Evolutionary conservation across 2,888 invertebrate species (phyloP).

Genomic region (Sarcophaga variegata): DNA sequence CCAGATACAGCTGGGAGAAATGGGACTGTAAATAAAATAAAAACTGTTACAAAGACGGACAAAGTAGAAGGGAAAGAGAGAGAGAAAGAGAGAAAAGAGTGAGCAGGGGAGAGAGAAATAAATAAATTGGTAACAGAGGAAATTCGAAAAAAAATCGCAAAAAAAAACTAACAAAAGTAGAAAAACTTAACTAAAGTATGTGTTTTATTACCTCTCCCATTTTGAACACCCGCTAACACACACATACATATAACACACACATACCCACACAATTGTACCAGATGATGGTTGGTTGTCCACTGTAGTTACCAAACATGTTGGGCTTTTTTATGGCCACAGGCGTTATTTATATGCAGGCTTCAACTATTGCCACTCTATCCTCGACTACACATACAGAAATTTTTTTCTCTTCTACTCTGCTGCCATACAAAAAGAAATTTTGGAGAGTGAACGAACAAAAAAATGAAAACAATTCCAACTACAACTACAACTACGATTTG

Average conservation of each 20-base stretch:
- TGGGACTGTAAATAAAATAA: conserved; percentile 15
- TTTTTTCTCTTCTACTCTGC: no score
- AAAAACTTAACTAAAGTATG: conserved; percentile 59
- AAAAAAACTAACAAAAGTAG: conserved; percentile 9
- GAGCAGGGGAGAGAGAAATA: not conserved
- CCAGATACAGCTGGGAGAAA: conserved; percentile 25
- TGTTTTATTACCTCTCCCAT: conserved; percentile 66
- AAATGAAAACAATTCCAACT: not conserved
- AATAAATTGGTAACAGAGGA: not conserved
- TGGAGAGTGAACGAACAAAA: not conserved
- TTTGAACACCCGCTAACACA: conserved; percentile 5
- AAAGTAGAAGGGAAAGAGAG: not conserved
- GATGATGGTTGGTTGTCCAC: conserved; percentile 75
- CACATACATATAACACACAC: not conserved
- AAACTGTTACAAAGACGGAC: not conserved
- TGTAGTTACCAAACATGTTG: conserved; percentile 76
- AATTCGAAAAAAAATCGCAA: conserved; percentile 3
- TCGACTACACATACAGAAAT: not conserved
- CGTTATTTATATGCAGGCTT: conserved; percentile 79
- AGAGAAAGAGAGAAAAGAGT: no score
- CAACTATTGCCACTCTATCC: conserved; percentile 36
- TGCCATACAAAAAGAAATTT: not conserved
- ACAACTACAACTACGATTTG: conserved; percentile 48
- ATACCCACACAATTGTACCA: conserved; percentile 55
- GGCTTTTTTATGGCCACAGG: conserved; percentile 81